These are phyloP conservation scores for Leucophenga montana DNA, from an alignment of 2,888 invertebrate genomes.

Conservation along the genomic window DNA sequence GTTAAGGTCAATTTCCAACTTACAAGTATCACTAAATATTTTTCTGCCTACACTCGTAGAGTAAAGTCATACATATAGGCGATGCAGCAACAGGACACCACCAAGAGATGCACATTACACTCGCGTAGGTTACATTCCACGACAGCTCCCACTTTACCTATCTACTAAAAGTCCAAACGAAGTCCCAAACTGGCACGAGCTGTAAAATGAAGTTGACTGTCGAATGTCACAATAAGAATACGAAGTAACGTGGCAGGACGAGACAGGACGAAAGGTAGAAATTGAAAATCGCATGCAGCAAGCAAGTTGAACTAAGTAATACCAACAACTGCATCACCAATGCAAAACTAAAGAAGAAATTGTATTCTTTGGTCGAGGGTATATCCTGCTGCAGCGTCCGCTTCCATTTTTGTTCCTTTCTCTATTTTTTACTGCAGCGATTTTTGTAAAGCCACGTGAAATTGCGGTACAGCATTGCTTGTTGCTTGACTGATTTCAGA, in stretches of 20 bases:
- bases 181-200: constrained; percentile 2
- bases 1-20: background rate
- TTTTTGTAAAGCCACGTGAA: background rate
- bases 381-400: background rate
- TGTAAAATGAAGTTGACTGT: background rate
- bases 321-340: constrained; percentile 15
- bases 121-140: too few relatives aligned
- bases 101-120: too few relatives aligned
- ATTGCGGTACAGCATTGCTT: background rate
- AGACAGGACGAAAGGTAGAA: background rate
- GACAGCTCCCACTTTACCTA: too few relatives aligned
- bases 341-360: background rate
- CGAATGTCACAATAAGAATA: too few relatives aligned
- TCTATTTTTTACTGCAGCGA: background rate
- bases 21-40: too few relatives aligned
- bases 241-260: too few relatives aligned
- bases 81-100: too few relatives aligned
- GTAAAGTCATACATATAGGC: too few relatives aligned
- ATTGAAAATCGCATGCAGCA: background rate
- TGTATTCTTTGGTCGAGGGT: too few relatives aligned
- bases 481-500: too few relatives aligned
- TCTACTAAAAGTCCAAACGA: too few relatives aligned
- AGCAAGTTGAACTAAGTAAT: constrained; percentile 7
- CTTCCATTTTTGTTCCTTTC: background rate
- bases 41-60: too few relatives aligned